phyloP scores from a whole-genome alignment of 2,113 vertebrate genomes.

The Pachycephala philippinensis region DNA sequence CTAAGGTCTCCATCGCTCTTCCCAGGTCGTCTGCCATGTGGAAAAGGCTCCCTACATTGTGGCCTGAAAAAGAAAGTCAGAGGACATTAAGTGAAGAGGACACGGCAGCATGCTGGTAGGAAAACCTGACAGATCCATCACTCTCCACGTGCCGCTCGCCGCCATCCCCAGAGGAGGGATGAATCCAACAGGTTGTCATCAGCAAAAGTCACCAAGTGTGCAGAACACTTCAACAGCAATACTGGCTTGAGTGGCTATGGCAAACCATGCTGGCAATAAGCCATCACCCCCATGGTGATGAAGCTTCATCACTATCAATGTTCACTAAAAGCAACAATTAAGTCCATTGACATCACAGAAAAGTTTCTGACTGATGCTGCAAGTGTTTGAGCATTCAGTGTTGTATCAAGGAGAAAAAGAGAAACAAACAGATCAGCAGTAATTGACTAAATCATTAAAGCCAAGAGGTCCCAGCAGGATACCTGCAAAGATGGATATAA shows the following conservation, averaged over 20 bases:
- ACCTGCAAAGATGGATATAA: not conserved
- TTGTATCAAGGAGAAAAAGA: not conserved
- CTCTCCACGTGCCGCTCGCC: fast-evolving
- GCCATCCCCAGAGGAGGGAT: not conserved
- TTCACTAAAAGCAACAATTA: not conserved
- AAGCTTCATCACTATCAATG: not conserved
- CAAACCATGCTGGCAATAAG: not conserved
- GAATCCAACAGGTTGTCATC: not conserved
- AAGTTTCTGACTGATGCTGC: not conserved
- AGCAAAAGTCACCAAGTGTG: not conserved
- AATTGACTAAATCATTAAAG: not conserved
- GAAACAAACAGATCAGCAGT: not conserved
- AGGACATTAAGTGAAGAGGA: not conserved
- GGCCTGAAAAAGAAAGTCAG: constrained; percentile 76
- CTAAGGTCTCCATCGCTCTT: constrained; percentile 93
- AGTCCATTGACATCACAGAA: not conserved
- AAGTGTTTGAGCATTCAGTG: not conserved
- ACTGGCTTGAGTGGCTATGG: not conserved
- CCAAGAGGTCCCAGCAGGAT: not conserved
- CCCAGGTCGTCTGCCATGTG: constrained; percentile 94
- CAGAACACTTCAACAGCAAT: not conserved
- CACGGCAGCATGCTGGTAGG: not conserved
- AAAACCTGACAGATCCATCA: not conserved
- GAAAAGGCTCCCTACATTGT: constrained; percentile 91
- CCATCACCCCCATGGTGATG: not conserved